phyloP scores from a whole-genome alignment of 2,113 vertebrate species.

The Percopsis transmontana region DNA sequence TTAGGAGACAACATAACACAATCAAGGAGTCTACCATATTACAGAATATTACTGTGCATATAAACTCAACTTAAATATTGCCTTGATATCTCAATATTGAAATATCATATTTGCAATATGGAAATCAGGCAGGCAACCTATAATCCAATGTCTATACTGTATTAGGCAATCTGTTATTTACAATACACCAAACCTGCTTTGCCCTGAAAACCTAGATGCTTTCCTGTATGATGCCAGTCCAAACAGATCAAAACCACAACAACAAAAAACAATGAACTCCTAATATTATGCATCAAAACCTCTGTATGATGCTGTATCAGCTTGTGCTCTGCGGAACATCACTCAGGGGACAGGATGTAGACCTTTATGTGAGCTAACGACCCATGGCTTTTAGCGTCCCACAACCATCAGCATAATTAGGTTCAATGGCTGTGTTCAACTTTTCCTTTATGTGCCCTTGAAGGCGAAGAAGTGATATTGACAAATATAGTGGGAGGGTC shows the following conservation, averaged over 20 bases:
- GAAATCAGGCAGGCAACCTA: slow-evolving; percentile 10
- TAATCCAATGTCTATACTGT: too few relatives aligned
- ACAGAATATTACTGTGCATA: too few relatives aligned
- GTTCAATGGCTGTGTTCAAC: slow-evolving; percentile 66
- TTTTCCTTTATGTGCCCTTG: slow-evolving; percentile 70
- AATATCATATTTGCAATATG: slow-evolving; percentile 30
- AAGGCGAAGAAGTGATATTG: slow-evolving; percentile 68
- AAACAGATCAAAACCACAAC: too few relatives aligned
- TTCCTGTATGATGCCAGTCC: slow-evolving; percentile 48
- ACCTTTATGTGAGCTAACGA: slow-evolving; percentile 79
- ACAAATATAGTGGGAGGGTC: slow-evolving; percentile 56
- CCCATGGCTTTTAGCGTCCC: slow-evolving; percentile 71
- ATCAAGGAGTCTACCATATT: too few relatives aligned
- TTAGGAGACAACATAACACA: too few relatives aligned
- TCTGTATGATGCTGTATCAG: slow-evolving; percentile 62
- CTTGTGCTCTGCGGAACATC: slow-evolving; percentile 65
- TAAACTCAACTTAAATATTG: too few relatives aligned
- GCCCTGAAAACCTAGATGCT: slow-evolving; percentile 60
- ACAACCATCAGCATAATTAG: slow-evolving; percentile 76
- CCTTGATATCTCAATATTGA: too few relatives aligned
- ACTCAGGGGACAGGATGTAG: slow-evolving; percentile 64
- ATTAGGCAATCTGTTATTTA: too few relatives aligned
- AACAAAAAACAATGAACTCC: slow-evolving; percentile 60
- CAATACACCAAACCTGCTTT: slow-evolving; percentile 3
- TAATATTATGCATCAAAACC: slow-evolving; percentile 49